Base-by-base conservation (phyloP, 2,113 vertebrate species). In the Rhadina sibilatrix region DNA sequence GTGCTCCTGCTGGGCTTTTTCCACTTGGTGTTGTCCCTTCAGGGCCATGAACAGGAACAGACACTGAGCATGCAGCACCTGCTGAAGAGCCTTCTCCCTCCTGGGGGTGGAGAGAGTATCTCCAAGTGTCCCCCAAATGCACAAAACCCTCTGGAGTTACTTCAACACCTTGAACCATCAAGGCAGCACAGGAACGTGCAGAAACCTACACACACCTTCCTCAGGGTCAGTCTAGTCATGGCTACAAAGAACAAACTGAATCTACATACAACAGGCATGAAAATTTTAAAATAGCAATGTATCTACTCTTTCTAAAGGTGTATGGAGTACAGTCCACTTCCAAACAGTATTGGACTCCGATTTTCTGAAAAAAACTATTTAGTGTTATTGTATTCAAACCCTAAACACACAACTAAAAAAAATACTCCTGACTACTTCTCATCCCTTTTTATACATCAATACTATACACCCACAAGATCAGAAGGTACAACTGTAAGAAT, bases 241-340 rank as follows among this genome's bases (percentile, higher is more conserved):
- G 35, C 50, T 30, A 19, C 9, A 8, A 18, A 35, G 23, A 68
- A n/a, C 0, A 0, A 49, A 49, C 6, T 0, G 2, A 54, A 31
- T 8, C 42, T 38, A 44, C 44, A 60, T 8, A 18, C 9, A 71
- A 25, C 0, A 2, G 33, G 19, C 28, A 33, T 2, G 25, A 31
- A 31, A 71, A 70, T 23, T 20, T 18, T 6, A 6, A 61, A 13
- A 27, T 0, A 72, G 40, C 11, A 74, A n/a, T 8, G 31, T 1
- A 38, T 1, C 31, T 20, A 8, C 7, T 64, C 42, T 16, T 25
- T 57, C 44, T 40, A 12, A 52, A 56, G 44, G 5, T 27, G 5
- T 3, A 31, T 1, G 49, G 9, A 72, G 15, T 9, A 54, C 7
- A 7, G 8, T 3, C 11, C 28, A 23, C 57, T 79, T 60, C n/a